Percentiles rank a stretch among this genome's conserved stretches.
These are phyloP conservation scores for Dilophus febrilis DNA, from an alignment of 2,888 invertebrate species.

Conservation along the genomic window DNA sequence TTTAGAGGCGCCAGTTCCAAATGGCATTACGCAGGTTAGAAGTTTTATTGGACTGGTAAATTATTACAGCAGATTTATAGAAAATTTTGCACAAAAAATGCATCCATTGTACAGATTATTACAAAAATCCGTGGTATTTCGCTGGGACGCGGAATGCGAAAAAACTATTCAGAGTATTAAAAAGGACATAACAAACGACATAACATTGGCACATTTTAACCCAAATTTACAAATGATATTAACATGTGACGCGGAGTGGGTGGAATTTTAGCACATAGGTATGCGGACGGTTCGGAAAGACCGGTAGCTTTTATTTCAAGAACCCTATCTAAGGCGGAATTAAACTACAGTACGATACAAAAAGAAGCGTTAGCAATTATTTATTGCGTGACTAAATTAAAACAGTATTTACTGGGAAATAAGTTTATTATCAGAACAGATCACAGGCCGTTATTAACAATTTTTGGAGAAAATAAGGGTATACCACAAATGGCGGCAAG, in stretches of 20 bases:
- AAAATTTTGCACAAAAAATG: constrained; percentile 8
- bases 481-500: background rate
- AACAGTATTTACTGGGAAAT: constrained; percentile 1
- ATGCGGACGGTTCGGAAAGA: constrained; percentile 3
- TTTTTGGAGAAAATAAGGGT: constrained; percentile 6
- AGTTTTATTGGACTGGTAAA: constrained; percentile 19
- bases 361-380: constrained; percentile 10
- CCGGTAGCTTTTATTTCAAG: constrained; percentile 11
- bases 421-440: constrained; percentile 2
- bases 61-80: constrained; percentile 10
- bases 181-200: constrained; percentile 9
- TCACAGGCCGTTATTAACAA: constrained; percentile 5
- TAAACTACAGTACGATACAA: constrained; percentile 10
- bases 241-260: constrained; percentile 13
- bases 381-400: constrained; percentile 3
- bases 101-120: constrained; percentile 8
- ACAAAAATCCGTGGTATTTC: constrained; percentile 10
- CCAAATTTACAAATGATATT: constrained; percentile 11
- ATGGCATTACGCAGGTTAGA: constrained; percentile 13
- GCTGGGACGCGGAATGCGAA: constrained; percentile 17
- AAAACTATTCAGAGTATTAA: constrained; percentile 18
- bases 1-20: constrained; percentile 13
- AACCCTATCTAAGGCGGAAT: constrained; percentile 8
- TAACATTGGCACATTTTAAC: constrained; percentile 13
- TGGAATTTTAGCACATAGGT: constrained; percentile 10